Conservation (phyloP, 2,888 invertebrate genomes). For the Antheraea assamensis region DNA sequence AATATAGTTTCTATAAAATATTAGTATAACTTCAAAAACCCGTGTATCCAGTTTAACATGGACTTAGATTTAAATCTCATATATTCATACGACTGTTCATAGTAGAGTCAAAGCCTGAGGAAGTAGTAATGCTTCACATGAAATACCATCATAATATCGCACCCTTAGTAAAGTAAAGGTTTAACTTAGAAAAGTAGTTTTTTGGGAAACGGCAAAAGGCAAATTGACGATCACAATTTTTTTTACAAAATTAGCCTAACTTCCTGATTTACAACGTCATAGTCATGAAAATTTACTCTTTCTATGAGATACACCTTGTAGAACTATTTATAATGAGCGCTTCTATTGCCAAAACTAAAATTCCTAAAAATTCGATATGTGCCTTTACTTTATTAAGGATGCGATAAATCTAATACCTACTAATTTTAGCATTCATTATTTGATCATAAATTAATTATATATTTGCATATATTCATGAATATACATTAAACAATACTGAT, state of each 20-base stretch:
- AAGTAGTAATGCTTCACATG: background rate
- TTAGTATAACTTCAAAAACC: background rate
- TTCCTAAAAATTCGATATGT: too few relatives aligned
- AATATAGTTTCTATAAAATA: conserved; percentile 4
- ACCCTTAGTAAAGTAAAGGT: too few relatives aligned
- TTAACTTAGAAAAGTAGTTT: too few relatives aligned
- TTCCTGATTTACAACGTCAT: too few relatives aligned
- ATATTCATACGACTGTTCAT: background rate
- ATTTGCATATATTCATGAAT: background rate
- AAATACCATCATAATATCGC: background rate
- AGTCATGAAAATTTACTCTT: too few relatives aligned
- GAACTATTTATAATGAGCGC: too few relatives aligned
- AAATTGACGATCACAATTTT: too few relatives aligned
- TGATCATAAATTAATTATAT: background rate
- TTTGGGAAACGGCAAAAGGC: too few relatives aligned
- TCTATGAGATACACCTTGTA: too few relatives aligned
- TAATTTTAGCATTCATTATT: background rate
- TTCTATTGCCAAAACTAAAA: too few relatives aligned
- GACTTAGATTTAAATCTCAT: background rate
- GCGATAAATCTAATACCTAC: background rate
- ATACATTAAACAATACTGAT: background rate
- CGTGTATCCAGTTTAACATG: background rate
- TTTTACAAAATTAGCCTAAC: too few relatives aligned
- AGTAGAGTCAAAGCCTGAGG: background rate
- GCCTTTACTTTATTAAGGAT: too few relatives aligned